Evolutionary conservation across 1,140 invertebrate genomes (phyloP), one percentile per base, ranked within the genome.

Genomic region (Akabosia matsudoensis): DNA sequence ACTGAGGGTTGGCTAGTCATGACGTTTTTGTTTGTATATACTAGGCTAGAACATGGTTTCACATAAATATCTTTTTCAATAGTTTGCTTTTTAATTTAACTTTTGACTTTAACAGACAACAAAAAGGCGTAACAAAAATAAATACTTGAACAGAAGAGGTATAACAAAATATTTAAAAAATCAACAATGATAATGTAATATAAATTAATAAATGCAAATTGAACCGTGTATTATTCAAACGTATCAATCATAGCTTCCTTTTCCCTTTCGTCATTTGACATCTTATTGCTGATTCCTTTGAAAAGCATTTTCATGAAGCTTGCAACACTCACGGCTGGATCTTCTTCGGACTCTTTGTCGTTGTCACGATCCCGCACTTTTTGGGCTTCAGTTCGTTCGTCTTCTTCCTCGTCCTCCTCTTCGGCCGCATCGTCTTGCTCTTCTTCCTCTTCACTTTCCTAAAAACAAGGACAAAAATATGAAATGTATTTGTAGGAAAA

Each of bases 301-400:
- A 77, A 77, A 18, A 77, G 26, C 0, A 77, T 26, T 61, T 77
- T 77, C 24, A 77, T 33, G 34, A 77, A 77, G 24, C 76, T 56
- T n/a, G 76, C 76, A 0, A 77, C 76, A 3, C 73, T 73, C 14
- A n/a, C 22, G 7, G 73, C 73, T 7, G 73, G 72, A 37, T 77
- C 76, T 31, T 77, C 76, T 31, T 70, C 37, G 7, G 13, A 4
- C 18, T 54, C 30, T 10, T 3, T 22, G 10, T 74, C 73, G 33
- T 34, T 26, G 13, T 2, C 70, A 1, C 26, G 2, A 28, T 54
- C 4, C 28, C 56, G 22, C 3, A 16, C 37, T 18, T 74, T 3
- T 2, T 4, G 13, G 22, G 37, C 26, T 45, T 73, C 37, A 28
- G 18, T 30, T 70, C 73, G 45, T 18, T 76, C 75, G 22, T 74